Conservation (phyloP, 2,113 vertebrate genomes). For the Myxocyprinus asiaticus region DNA sequence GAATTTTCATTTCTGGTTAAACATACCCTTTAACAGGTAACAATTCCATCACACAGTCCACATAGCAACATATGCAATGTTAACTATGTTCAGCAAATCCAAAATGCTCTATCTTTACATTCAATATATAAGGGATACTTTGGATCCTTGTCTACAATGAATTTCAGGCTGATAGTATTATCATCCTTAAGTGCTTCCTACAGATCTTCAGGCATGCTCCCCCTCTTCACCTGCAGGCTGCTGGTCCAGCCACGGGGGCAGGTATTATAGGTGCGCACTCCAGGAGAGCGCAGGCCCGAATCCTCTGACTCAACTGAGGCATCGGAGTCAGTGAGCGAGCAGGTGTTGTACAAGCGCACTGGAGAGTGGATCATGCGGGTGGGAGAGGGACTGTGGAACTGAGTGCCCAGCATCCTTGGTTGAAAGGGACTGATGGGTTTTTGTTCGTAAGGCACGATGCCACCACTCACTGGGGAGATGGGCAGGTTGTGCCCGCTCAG, state of each 20-base stretch:
- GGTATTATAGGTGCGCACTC: conserved; percentile 86
- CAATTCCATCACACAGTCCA: no score
- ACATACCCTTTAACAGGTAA: no score
- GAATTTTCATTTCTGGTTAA: no score
- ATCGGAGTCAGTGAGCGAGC: conserved; percentile 93
- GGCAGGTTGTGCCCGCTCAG: conserved; percentile 66
- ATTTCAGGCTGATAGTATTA: neutral
- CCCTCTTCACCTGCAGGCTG: conserved; percentile 85
- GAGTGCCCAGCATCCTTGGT: conserved; percentile 64
- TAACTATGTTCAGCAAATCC: neutral
- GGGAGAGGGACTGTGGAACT: conserved; percentile 78
- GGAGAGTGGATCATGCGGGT: conserved; percentile 69
- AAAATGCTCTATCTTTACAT: conserved; percentile 34
- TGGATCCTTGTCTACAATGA: neutral
- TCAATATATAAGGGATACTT: conserved; percentile 36
- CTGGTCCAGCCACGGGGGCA: conserved; percentile 90
- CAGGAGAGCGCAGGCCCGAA: conserved; percentile 87
- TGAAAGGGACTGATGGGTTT: conserved; percentile 75
- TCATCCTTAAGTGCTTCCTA: conserved; percentile 56
- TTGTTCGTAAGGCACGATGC: conserved; percentile 60
- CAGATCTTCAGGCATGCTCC: conserved; percentile 79
- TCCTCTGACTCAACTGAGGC: conserved; percentile 94
- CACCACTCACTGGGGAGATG: conserved; percentile 70
- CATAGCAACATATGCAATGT: neutral
- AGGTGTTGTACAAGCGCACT: conserved; percentile 80